Base-by-base conservation (phyloP, 2,797 vertebrate genomes). In the Buphagus erythrorhynchus region DNA sequence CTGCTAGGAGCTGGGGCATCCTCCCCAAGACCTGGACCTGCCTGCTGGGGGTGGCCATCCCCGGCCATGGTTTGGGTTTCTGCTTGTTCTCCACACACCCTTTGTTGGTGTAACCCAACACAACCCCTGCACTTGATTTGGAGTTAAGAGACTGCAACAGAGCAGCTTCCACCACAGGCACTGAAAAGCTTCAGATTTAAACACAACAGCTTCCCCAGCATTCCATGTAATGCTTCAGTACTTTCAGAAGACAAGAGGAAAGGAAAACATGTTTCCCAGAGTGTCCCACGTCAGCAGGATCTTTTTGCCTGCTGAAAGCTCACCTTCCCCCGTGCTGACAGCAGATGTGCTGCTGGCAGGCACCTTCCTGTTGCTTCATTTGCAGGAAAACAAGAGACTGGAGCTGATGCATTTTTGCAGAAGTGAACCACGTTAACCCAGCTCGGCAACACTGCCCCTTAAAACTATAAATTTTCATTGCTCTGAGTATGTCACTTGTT, bases 101-200 rank as follows among this genome's bases (percentile, higher is more conserved):
- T 42, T 40, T 26, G 63, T 7, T 49, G 45, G 24, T 21, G 77
- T 35, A 58, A 78, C 25, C 46, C 66, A 71, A 9, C 22, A n/a
- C 11, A 76, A 26, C 9, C 22, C 25, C 46, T 2, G 0, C 3
- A 0, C 36, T n/a, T 0, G 18, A 33, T 5, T 1, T 0, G 7
- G 35, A 14, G 36, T 35, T 59, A 28, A 45, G 0, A 36, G 40
- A 33, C 35, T 36, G 57, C 29, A 90, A 48, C 18, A 20, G 36
- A 67, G n/a, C 26, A 52, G 54, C 55, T 63, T 59, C 75, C 58
- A 31, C 16, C 46, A 51, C 5, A 10, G 1, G 4, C 1, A 2
- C 26, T 51, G 36, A 7, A 68, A 72, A 76, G 33, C 26, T 73
- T 54, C 55, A 22, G 10, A 26, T 76, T 33, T 75, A 42, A 90